Conservation (phyloP, 2,888 invertebrate genomes). For the Cephus pulcher region DNA sequence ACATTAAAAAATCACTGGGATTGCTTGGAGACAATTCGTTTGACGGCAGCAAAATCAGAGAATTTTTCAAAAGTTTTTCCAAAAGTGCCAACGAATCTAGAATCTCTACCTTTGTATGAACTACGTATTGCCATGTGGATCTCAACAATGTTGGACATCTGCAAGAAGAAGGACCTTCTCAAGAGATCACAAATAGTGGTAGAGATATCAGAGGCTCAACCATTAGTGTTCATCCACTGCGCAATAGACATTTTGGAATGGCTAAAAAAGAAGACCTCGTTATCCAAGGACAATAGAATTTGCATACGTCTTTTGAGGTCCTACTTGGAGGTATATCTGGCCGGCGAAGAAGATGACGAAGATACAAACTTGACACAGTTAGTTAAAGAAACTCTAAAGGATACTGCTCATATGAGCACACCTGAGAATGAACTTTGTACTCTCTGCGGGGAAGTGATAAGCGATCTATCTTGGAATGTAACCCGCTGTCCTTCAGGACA, state of each 20-base stretch:
- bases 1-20: slow-evolving; percentile 56
- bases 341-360: slow-evolving; percentile 45
- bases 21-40: slow-evolving; percentile 56
- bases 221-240: slow-evolving; percentile 51
- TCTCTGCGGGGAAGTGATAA: slow-evolving; percentile 48
- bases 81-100: slow-evolving; percentile 34
- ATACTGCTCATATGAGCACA: slow-evolving; percentile 28
- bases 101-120: slow-evolving; percentile 41
- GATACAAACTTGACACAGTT: slow-evolving; percentile 26
- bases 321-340: slow-evolving; percentile 54
- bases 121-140: slow-evolving; percentile 54
- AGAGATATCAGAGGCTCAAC: slow-evolving; percentile 49
- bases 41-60: slow-evolving; percentile 43
- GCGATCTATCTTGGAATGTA: slow-evolving; percentile 50
- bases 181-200: slow-evolving; percentile 36
- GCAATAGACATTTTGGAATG: slow-evolving; percentile 42
- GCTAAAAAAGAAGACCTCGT: slow-evolving; percentile 28
- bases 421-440: slow-evolving; percentile 47
- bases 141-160: slow-evolving; percentile 48
- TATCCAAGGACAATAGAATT: slow-evolving; percentile 39
- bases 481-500: slow-evolving; percentile 53
- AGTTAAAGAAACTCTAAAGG: slow-evolving; percentile 36
- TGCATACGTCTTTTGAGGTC: slow-evolving; percentile 45
- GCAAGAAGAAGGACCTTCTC: slow-evolving; percentile 43
- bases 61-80: slow-evolving; percentile 34